phyloP scores from a whole-genome alignment of 2,797 vertebrate species.

The Potorous gilbertii region DNA sequence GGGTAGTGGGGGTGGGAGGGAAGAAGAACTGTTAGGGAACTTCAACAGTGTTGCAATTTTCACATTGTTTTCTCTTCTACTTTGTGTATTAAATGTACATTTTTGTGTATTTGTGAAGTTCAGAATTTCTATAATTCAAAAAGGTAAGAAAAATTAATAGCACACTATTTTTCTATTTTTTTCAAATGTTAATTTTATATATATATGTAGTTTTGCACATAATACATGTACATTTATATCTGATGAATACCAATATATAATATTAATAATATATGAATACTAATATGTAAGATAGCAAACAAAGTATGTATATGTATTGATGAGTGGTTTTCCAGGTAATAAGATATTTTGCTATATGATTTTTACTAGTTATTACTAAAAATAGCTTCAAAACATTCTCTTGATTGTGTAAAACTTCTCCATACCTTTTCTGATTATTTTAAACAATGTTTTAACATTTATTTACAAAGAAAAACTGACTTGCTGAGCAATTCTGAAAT shows the following conservation, averaged over 20 bases:
- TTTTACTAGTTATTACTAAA: neutral
- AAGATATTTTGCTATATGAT: neutral
- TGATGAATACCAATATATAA: neutral
- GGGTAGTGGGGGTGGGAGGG: no score
- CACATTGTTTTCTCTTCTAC: neutral
- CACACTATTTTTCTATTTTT: constrained; percentile 17
- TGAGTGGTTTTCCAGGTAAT: neutral
- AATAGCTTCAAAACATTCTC: neutral
- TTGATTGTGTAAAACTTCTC: constrained; percentile 29
- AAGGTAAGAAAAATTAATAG: neutral
- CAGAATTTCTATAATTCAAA: neutral
- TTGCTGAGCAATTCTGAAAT: constrained; percentile 41
- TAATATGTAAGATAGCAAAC: neutral
- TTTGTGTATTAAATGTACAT: neutral
- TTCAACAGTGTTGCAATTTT: neutral
- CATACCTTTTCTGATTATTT: constrained; percentile 30
- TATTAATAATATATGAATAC: no score
- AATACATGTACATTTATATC: neutral
- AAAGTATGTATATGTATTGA: neutral
- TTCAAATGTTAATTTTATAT: neutral
- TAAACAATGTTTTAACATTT: constrained; percentile 20
- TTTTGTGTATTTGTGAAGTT: neutral
- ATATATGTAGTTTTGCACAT: neutral
- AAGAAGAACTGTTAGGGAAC: neutral
- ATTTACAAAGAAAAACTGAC: constrained; percentile 33